Evolutionary conservation across 2,797 vertebrate genomes (phyloP).

Genomic region (Tokudaia tokunoshimensis): DNA sequence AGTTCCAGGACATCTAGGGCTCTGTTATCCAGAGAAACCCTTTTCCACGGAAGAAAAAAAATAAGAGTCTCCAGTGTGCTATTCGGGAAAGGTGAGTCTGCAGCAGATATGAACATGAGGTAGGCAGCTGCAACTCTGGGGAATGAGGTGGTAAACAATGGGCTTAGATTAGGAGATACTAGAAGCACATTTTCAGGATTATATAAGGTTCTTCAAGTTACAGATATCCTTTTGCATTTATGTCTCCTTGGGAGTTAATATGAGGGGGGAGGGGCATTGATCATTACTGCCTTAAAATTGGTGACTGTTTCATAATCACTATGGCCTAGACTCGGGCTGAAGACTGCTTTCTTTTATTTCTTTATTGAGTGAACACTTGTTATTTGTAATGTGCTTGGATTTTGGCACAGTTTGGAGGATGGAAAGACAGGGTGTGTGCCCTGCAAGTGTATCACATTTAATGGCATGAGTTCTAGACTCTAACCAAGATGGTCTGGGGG

Average conservation of each 20-base stretch:
- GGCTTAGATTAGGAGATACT: neutral
- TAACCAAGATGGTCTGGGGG: neutral
- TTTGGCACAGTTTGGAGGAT: neutral
- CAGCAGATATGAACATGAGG: neutral
- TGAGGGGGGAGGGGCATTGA: neutral
- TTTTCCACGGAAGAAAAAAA: fast-evolving
- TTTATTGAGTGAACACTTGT: neutral
- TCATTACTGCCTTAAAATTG: neutral
- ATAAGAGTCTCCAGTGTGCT: neutral
- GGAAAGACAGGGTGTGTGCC: neutral
- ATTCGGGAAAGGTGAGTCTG: neutral
- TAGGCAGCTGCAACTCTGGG: neutral
- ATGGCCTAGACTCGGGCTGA: neutral
- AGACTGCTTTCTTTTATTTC: neutral
- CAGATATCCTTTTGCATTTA: neutral
- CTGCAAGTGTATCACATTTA: neutral
- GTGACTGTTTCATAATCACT: neutral
- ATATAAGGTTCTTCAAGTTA: neutral
- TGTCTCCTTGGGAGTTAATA: neutral
- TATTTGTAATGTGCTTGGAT: neutral
- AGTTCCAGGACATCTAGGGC: neutral
- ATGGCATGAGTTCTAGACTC: neutral
- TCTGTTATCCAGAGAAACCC: neutral
- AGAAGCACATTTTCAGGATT: neutral
- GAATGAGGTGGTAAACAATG: fast-evolving